These are phyloP conservation scores for Drosophila varians DNA, from an alignment of 1,140 invertebrate species.

Conservation along the genomic window DNA sequence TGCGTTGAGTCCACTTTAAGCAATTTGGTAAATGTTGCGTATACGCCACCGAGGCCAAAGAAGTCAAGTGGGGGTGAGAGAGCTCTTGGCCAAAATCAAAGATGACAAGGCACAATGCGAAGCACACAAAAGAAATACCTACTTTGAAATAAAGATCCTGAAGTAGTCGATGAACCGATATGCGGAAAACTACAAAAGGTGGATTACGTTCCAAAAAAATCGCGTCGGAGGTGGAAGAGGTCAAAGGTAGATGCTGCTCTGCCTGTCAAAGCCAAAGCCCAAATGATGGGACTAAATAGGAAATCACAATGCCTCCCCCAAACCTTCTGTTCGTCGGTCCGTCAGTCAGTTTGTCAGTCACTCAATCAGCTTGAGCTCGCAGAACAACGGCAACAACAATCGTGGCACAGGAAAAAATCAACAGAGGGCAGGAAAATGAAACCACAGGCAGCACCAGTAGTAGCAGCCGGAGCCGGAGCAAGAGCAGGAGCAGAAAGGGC, in stretches of 20 bases:
- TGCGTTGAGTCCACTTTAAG: slow-evolving; percentile 17
- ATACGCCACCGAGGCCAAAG: slow-evolving; percentile 42
- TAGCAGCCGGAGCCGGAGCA: no score
- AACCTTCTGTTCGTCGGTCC: slow-evolving; percentile 2
- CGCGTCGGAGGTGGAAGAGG: no score
- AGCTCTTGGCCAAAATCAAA: slow-evolving; percentile 34
- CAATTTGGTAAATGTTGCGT: slow-evolving; percentile 67
- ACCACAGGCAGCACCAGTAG: slow-evolving; percentile 45
- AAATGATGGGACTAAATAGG: slow-evolving; percentile 51
- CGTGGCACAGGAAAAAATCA: not conserved
- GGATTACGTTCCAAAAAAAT: slow-evolving; percentile 18
- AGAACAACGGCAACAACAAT: slow-evolving; percentile 19
- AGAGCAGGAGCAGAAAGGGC: slow-evolving; percentile 20
- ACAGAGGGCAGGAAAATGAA: slow-evolving; percentile 43
- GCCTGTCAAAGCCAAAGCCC: slow-evolving; percentile 65
- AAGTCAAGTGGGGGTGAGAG: not conserved
- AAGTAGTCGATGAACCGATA: slow-evolving; percentile 30
- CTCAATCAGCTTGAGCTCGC: slow-evolving; percentile 57
- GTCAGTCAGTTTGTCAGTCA: slow-evolving; percentile 51
- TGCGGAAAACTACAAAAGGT: slow-evolving; percentile 34
- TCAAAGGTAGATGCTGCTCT: slow-evolving; percentile 12
- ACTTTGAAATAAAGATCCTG: slow-evolving; percentile 16
- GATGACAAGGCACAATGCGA: slow-evolving; percentile 49
- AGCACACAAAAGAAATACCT: slow-evolving; percentile 13
- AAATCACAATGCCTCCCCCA: slow-evolving; percentile 56